Conservation (phyloP, 2,888 invertebrate species). For the Kryphioiulus occultus region DNA sequence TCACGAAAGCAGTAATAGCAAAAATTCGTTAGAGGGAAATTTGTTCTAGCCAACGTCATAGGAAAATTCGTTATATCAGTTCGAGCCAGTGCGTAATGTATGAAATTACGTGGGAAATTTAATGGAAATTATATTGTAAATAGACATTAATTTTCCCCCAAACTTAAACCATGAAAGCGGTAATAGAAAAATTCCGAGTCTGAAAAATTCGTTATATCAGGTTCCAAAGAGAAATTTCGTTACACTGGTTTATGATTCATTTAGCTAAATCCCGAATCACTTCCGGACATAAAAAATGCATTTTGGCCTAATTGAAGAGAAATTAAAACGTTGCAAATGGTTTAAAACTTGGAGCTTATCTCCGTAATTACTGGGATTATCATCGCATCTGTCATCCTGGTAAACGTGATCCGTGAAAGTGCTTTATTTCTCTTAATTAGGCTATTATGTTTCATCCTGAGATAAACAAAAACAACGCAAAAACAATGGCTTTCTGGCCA, state of each 20-base stretch:
- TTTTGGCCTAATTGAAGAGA: not conserved
- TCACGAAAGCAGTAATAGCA: no score
- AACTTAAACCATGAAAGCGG: no score
- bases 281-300: not conserved
- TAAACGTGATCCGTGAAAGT: conserved; percentile 1
- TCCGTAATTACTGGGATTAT: not conserved
- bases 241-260: not conserved
- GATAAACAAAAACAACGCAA: not conserved
- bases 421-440: conserved; percentile 26
- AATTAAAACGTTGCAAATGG: not conserved
- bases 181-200: no score
- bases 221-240: no score
- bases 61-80: no score
- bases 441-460: not conserved
- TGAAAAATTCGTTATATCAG: no score
- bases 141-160: no score
- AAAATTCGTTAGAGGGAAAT: no score
- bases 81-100: no score
- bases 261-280: not conserved
- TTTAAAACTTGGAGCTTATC: not conserved
- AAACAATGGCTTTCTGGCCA: not conserved
- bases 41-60: no score
- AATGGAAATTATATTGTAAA: no score
- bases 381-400: conserved; percentile 8
- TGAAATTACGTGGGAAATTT: no score